Percentiles rank a stretch among this genome's conserved stretches.
These are phyloP conservation scores for Artibeus jamaicensis DNA, from an alignment of 2,797 vertebrate genomes.

Conservation along the genomic window DNA sequence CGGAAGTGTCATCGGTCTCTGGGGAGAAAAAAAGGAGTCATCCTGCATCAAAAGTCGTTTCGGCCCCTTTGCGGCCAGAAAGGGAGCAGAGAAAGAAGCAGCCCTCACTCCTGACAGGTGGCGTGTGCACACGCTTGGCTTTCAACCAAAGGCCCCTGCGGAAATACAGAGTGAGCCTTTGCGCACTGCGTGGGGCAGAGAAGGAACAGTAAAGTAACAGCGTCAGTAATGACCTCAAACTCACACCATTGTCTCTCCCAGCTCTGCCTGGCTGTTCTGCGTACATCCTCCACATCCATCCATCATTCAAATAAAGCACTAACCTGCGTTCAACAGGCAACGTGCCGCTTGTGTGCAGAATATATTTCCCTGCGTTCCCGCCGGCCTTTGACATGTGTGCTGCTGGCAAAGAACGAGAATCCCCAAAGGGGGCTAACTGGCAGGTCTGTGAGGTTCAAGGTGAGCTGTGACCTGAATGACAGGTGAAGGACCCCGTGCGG, in stretches of 20 bases:
- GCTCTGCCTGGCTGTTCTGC: not conserved
- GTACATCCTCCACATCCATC: fast-evolving
- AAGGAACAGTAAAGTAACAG: fast-evolving
- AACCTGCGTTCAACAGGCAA: fast-evolving
- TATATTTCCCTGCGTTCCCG: constrained; percentile 1
- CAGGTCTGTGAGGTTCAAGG: constrained; percentile 63
- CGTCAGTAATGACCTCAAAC: too few relatives aligned
- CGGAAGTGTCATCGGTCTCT: not conserved
- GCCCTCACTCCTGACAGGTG: too few relatives aligned
- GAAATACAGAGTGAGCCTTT: not conserved
- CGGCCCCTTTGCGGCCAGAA: not conserved
- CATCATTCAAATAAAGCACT: not conserved
- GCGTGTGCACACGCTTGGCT: fast-evolving
- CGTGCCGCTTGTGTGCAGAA: not conserved
- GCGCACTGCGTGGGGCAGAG: not conserved
- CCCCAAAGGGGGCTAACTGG: constrained; percentile 47
- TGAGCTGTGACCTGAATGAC: constrained; percentile 59
- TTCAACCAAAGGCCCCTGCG: not conserved
- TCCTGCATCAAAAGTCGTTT: not conserved
- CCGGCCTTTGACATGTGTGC: not conserved
- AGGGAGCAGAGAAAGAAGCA: not conserved
- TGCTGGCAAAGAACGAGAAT: constrained; percentile 52
- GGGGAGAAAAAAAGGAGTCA: not conserved
- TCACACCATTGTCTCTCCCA: not conserved
- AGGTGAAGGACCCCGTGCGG: constrained; percentile 42